Evolutionary conservation across 2,113 vertebrate genomes (phyloP).

Genomic region (Oreocharis arfaki): DNA sequence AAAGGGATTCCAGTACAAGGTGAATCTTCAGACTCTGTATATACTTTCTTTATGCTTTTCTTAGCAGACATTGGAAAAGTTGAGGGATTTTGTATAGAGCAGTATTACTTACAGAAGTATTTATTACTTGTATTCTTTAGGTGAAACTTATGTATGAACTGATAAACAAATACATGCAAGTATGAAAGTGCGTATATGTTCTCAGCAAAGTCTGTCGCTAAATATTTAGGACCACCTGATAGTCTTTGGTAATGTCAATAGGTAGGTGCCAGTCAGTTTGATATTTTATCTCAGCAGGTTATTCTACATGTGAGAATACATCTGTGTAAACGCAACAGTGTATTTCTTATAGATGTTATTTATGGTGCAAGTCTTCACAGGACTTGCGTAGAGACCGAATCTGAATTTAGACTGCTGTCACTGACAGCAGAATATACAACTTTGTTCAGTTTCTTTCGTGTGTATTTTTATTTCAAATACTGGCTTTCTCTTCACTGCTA

Average conservation of each 20-base stretch:
- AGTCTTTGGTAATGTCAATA: not conserved
- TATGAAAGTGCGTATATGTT: not conserved
- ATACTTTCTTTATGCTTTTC: not conserved
- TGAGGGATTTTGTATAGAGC: not conserved
- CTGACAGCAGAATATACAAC: not conserved
- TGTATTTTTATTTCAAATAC: not conserved
- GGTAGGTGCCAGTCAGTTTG: not conserved
- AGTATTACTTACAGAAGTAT: not conserved
- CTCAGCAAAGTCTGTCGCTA: not conserved
- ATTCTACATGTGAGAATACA: not conserved
- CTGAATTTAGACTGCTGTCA: not conserved
- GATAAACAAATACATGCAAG: not conserved
- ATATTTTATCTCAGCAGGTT: not conserved
- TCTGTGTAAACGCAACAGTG: not conserved
- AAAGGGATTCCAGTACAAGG: not conserved
- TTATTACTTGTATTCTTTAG: not conserved
- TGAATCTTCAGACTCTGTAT: not conserved
- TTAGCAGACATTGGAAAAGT: not conserved
- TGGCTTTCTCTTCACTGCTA: not conserved
- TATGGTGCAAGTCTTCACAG: not conserved
- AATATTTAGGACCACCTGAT: not conserved
- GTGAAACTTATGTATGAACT: not conserved
- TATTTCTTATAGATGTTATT: not conserved
- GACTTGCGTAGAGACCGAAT: not conserved
- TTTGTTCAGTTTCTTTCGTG: not conserved